Evolutionary conservation across 1,140 invertebrate species (phyloP).

Genomic region (Brachionus rubens): DNA sequence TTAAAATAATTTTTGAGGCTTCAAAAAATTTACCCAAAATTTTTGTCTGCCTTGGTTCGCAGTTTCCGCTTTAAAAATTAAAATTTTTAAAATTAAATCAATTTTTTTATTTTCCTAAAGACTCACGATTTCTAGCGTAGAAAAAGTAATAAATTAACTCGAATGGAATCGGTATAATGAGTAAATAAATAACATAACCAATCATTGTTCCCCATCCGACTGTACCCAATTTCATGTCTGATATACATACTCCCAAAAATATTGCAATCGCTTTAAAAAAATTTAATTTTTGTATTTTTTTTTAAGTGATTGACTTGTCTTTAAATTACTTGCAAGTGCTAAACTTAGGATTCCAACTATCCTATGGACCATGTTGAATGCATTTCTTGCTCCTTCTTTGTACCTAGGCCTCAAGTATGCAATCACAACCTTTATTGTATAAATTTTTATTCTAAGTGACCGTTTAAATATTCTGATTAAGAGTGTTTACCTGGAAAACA

Average conservation of each 20-base stretch:
- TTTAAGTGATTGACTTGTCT: too few species aligned
- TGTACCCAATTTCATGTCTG: background rate
- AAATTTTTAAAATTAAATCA: background rate
- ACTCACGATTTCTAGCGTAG: background rate
- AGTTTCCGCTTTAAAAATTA: background rate
- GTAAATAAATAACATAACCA: slow-evolving; percentile 12
- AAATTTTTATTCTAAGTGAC: too few species aligned
- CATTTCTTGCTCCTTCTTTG: background rate
- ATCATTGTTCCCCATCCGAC: slow-evolving; percentile 26
- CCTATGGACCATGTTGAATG: background rate
- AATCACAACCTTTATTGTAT: background rate
- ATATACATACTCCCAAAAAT: slow-evolving; percentile 7
- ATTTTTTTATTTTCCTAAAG: background rate
- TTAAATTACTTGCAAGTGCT: background rate
- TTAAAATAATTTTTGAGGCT: too few species aligned
- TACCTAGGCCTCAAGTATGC: background rate
- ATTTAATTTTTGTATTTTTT: background rate
- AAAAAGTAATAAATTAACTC: slow-evolving; percentile 26
- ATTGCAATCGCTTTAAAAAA: slow-evolving; percentile 1
- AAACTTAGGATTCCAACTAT: background rate
- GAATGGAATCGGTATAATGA: background rate
- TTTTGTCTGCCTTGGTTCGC: background rate
- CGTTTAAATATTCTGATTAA: too few species aligned
- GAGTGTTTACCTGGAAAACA: slow-evolving; percentile 12
- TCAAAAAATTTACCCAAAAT: too few species aligned